Conservation (phyloP, 2,888 invertebrate genomes). For the Chrysopilus asiliformis region DNA sequence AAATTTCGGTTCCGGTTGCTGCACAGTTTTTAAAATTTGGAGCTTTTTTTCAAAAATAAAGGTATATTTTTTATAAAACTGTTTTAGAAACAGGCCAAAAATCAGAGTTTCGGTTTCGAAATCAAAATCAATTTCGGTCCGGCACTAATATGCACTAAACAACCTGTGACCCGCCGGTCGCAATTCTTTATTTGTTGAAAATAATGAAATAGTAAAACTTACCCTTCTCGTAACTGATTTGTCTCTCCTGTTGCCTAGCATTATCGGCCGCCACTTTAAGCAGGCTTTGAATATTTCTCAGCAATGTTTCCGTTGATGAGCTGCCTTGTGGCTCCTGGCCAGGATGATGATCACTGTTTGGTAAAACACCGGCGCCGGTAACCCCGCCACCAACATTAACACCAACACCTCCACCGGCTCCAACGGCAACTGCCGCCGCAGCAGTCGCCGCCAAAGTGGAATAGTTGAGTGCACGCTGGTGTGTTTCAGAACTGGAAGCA, state of each 20-base stretch:
- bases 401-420: no score
- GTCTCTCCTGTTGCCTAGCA: constrained; percentile 89
- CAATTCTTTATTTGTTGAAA: no score
- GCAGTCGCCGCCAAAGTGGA: constrained; percentile 56
- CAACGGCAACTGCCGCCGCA: constrained; percentile 38
- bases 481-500: constrained; percentile 37
- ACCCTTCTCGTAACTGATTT: constrained; percentile 96
- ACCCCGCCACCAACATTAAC: no score
- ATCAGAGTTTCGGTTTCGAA: no score
- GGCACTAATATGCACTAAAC: no score
- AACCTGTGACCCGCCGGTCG: no score
- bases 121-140: no score
- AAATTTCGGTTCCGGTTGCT: no score
- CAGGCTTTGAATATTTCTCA: constrained; percentile 89
- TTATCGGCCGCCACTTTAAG: constrained; percentile 96
- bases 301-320: constrained; percentile 84
- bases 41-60: no score
- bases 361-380: constrained; percentile 23
- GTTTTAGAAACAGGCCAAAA: no score
- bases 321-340: constrained; percentile 47
- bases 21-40: no score
- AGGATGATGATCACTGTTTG: constrained; percentile 37
- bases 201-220: constrained; percentile 28
- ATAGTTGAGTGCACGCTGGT: constrained; percentile 62
- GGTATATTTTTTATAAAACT: no score